Conservation (phyloP, 2,888 invertebrate genomes). For the Ochropleura plecta region DNA sequence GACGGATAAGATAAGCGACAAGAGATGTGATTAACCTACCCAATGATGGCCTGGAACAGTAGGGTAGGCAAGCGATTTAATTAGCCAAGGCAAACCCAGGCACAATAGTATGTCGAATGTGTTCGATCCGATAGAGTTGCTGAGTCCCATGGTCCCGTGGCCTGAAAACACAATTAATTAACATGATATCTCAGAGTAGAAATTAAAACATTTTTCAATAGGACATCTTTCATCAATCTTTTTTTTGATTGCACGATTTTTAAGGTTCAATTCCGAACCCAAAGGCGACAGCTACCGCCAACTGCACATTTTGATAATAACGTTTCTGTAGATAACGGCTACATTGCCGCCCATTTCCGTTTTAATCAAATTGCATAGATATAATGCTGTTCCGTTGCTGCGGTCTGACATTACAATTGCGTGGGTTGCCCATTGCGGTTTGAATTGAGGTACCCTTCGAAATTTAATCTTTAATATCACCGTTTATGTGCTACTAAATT, state of each 20-base stretch:
- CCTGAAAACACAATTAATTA: conserved; percentile 84
- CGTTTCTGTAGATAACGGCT: background rate
- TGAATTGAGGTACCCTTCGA: background rate
- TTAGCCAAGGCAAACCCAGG: conserved; percentile 94
- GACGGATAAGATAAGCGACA: conserved; percentile 15
- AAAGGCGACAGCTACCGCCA: background rate
- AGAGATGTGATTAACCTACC: conserved; percentile 72
- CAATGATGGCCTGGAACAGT: conserved; percentile 89
- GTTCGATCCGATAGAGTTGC: conserved; percentile 95
- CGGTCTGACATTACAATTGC: background rate
- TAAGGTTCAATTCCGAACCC: background rate
- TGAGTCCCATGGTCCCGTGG: conserved; percentile 94
- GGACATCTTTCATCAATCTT: background rate
- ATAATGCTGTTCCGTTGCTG: background rate
- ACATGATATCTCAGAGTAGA: background rate
- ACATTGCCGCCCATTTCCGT: background rate
- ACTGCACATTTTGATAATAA: background rate
- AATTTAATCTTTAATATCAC: background rate
- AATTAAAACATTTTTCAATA: background rate
- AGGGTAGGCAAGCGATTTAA: conserved; percentile 92
- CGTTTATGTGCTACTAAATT: background rate
- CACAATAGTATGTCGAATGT: conserved; percentile 95
- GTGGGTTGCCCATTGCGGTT: background rate
- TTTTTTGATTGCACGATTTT: background rate
- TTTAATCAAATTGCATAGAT: background rate